A percentile compares a stretch with the other conserved stretches of the same genome.
phyloP scores from a whole-genome alignment of 2,797 vertebrate species.

The Steatocranus sp. region DNA sequence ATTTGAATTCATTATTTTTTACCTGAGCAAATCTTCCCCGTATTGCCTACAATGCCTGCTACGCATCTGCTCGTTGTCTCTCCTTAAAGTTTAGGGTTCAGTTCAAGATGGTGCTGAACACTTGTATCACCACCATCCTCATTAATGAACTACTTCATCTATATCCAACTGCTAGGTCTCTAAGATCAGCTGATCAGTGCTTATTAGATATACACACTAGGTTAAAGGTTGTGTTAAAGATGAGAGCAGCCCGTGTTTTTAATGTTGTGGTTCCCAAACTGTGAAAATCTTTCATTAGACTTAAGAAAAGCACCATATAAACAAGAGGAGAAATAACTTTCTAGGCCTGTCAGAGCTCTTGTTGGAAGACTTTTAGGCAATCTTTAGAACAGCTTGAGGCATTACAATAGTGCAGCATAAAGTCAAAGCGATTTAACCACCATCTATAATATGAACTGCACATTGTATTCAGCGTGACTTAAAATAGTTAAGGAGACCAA shows the following conservation, averaged over 20 bases:
- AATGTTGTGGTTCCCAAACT: not conserved
- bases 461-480: not conserved
- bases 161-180: not conserved
- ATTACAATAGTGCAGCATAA: too few relatives aligned
- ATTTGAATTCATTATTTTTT: not conserved
- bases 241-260: not conserved
- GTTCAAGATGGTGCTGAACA: not conserved
- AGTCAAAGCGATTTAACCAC: not conserved
- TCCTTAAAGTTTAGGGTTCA: not conserved
- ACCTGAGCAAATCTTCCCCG: rapidly evolving
- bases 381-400: too few relatives aligned
- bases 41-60: rapidly evolving
- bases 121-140: not conserved
- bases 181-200: not conserved
- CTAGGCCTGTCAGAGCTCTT: not conserved
- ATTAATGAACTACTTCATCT: not conserved
- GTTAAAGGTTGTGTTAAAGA: not conserved
- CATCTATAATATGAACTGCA: not conserved
- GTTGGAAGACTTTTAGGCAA: not conserved
- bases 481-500: not conserved
- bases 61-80: not conserved
- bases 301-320: not conserved
- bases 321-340: not conserved
- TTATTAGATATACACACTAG: not conserved
- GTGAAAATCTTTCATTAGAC: not conserved